These are phyloP conservation scores for Zaprionus vittiger DNA, from an alignment of 1,140 invertebrate genomes.

Conservation along the genomic window DNA sequence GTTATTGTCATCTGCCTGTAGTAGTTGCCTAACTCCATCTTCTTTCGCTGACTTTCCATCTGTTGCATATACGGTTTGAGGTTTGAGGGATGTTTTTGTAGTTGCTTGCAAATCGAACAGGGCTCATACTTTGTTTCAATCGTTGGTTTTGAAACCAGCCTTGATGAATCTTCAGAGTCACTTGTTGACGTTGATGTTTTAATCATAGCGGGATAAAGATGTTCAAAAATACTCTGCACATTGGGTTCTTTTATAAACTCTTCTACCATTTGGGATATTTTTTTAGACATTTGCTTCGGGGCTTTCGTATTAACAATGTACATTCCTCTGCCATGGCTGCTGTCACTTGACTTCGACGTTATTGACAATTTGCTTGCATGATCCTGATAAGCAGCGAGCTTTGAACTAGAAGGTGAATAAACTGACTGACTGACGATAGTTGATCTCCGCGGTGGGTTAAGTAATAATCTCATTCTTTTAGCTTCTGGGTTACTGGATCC, in stretches of 20 bases:
- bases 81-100: neutral
- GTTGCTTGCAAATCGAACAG: conserved; percentile 22
- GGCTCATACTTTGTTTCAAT: neutral
- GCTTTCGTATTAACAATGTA: neutral
- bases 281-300: neutral
- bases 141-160: neutral
- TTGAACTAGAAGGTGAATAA: neutral
- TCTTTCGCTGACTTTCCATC: conserved; percentile 41
- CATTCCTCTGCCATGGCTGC: neutral
- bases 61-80: conserved; percentile 40
- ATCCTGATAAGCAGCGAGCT: too few relatives aligned
- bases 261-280: neutral
- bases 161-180: neutral
- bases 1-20: conserved; percentile 28
- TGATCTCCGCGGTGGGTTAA: too few relatives aligned
- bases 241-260: neutral
- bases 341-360: neutral
- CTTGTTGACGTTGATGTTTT: neutral
- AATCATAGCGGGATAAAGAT: neutral
- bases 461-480: too few relatives aligned
- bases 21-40: conserved; percentile 38
- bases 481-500: too few relatives aligned
- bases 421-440: neutral
- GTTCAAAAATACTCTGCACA: neutral
- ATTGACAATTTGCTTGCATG: neutral